A percentile compares a stretch with the other conserved stretches of the same genome.
Evolutionary conservation across 1,140 invertebrate genomes (phyloP).

Genomic region (Homalodisca vitripennis): DNA sequence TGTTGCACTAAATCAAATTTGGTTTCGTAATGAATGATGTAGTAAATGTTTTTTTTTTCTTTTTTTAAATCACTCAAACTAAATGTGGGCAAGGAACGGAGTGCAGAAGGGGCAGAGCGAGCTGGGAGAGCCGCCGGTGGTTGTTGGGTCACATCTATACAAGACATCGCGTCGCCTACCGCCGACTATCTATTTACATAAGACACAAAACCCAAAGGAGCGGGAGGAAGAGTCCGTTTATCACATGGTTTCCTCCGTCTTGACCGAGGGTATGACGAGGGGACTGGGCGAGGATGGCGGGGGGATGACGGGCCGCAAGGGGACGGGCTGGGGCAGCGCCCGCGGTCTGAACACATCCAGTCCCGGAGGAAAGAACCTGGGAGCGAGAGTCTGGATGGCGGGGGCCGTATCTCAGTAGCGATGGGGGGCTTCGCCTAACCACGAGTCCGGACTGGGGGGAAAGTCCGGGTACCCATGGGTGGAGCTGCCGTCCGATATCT

Average conservation of each 20-base stretch:
- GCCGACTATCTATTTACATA: constrained; percentile 11
- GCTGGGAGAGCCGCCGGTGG: not conserved
- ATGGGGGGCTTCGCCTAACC: constrained; percentile 74
- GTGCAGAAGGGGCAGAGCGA: not conserved
- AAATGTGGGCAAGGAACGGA: not conserved
- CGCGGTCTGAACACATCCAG: constrained; percentile 10
- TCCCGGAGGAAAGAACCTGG: constrained; percentile 39
- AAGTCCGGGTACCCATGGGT: constrained; percentile 81
- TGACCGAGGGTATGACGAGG: not conserved
- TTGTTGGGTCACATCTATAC: not conserved
- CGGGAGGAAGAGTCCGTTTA: not conserved
- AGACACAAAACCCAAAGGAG: constrained; percentile 4
- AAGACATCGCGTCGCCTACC: not conserved
- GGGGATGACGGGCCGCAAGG: not conserved
- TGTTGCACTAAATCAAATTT: not conserved
- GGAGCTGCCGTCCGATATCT: constrained; percentile 80
- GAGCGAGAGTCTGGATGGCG: constrained; percentile 36
- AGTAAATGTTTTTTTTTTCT: not conserved
- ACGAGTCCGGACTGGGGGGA: constrained; percentile 88
- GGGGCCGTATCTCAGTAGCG: constrained; percentile 52
- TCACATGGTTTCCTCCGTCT: not conserved
- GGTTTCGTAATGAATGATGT: not conserved
- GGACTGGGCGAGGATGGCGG: not conserved
- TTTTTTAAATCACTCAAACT: not conserved
- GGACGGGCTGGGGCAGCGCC: not conserved